Evolutionary conservation across 2,888 invertebrate genomes (phyloP).

Genomic region (Drosophila siamana): DNA sequence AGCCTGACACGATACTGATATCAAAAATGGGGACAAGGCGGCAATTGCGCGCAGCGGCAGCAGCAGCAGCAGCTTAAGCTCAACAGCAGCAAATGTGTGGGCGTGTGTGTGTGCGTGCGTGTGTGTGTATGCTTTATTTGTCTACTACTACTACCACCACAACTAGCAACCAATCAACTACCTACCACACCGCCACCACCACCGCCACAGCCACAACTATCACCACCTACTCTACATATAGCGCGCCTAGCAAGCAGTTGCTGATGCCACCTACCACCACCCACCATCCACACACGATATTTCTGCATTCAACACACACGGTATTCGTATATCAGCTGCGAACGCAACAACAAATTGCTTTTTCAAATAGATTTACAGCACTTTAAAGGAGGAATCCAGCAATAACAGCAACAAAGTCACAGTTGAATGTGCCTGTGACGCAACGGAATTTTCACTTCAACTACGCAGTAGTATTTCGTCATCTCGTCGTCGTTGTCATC

Average conservation of each 20-base stretch:
- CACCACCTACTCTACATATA: conserved; percentile 72
- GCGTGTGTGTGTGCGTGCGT: conserved; percentile 35
- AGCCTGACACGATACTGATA: conserved; percentile 52
- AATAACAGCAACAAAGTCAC: conserved; percentile 16
- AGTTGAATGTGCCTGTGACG: conserved; percentile 46
- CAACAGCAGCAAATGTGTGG: conserved; percentile 70
- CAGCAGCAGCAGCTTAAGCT: conserved; percentile 68
- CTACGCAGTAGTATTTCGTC: conserved; percentile 16
- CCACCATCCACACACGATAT: conserved; percentile 66
- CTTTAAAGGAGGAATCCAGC: conserved; percentile 12
- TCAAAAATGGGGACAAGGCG: conserved; percentile 73
- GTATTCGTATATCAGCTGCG: conserved; percentile 82
- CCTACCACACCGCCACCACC: conserved; percentile 17
- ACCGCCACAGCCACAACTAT: conserved; percentile 50
- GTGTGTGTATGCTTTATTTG: conserved; percentile 42
- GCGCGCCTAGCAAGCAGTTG: conserved; percentile 76
- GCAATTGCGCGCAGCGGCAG: conserved; percentile 78
- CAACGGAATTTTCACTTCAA: conserved; percentile 33
- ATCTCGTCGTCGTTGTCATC: conserved; percentile 9
- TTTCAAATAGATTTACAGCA: conserved; percentile 76
- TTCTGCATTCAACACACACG: conserved; percentile 57
- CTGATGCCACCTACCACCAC: conserved; percentile 58
- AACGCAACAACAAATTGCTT: conserved; percentile 72
- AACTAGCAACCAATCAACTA: conserved; percentile 27
- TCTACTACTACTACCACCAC: conserved; percentile 21